Evolutionary conservation across 2,888 invertebrate genomes (phyloP).

Genomic region (Hedya salicella): DNA sequence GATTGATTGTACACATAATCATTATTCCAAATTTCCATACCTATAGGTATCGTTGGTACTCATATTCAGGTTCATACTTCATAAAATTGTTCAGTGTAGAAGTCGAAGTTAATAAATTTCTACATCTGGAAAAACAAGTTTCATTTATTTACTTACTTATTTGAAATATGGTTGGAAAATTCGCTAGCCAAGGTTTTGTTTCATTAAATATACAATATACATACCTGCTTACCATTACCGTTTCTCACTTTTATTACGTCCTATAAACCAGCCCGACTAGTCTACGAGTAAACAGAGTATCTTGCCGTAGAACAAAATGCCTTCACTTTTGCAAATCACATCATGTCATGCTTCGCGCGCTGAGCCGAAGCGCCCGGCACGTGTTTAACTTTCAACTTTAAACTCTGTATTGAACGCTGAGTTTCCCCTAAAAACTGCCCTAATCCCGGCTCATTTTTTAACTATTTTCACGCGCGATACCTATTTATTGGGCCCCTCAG

Average conservation of each 20-base stretch:
- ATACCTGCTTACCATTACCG: not conserved
- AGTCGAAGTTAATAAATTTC: not conserved
- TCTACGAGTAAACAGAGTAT: slow-evolving; percentile 27
- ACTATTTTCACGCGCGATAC: slow-evolving; percentile 75
- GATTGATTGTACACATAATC: too few relatives aligned
- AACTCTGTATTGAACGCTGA: slow-evolving; percentile 53
- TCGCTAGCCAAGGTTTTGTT: not conserved
- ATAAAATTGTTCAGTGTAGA: too few relatives aligned
- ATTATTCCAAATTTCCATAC: too few relatives aligned
- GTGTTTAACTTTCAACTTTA: slow-evolving; percentile 56
- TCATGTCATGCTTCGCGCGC: slow-evolving; percentile 57
- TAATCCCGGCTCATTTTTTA: slow-evolving; percentile 67
- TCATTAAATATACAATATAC: slow-evolving; percentile 2
- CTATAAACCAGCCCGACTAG: slow-evolving; percentile 35
- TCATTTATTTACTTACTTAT: not conserved
- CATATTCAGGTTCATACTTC: too few relatives aligned
- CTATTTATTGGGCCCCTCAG: slow-evolving; percentile 81
- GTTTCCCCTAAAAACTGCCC: slow-evolving; percentile 59
- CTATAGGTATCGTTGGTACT: too few relatives aligned
- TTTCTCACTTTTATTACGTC: slow-evolving; percentile 27
- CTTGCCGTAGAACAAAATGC: slow-evolving; percentile 54
- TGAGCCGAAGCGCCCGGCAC: slow-evolving; percentile 42
- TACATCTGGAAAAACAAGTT: not conserved
- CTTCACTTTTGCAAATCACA: slow-evolving; percentile 62
- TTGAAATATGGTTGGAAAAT: not conserved